These are phyloP conservation scores for Rhyacophila brunnea DNA, from an alignment of 1,140 invertebrate genomes.

Conservation along the genomic window DNA sequence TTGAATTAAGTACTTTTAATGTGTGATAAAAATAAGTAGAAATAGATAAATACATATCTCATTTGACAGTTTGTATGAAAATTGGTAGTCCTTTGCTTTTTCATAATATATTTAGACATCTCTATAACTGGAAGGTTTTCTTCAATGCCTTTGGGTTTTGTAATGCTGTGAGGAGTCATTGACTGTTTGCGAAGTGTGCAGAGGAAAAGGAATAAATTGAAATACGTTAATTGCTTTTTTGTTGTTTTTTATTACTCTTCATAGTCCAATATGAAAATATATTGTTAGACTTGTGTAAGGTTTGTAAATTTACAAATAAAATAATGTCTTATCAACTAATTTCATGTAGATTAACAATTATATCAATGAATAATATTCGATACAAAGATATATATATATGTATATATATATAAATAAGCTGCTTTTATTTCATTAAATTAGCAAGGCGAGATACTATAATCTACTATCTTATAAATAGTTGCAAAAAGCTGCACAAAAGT, in stretches of 20 bases:
- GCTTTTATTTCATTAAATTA: slow-evolving; percentile 5
- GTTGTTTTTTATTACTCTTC: background rate
- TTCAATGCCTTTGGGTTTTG: too few relatives aligned
- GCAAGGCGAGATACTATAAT: slow-evolving; percentile 13
- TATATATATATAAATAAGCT: slow-evolving; percentile 6
- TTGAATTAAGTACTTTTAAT: too few relatives aligned
- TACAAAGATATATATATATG: background rate
- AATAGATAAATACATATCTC: too few relatives aligned
- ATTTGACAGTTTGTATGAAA: too few relatives aligned
- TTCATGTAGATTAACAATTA: slow-evolving; percentile 4
- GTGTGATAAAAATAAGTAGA: too few relatives aligned
- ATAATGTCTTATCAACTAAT: slow-evolving; percentile 23
- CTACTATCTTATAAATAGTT: slow-evolving; percentile 10
- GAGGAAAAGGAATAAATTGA: too few relatives aligned
- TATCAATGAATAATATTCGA: background rate
- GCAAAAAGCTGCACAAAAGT: background rate
- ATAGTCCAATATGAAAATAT: slow-evolving; percentile 10
- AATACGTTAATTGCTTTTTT: background rate
- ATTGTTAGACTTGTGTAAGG: slow-evolving; percentile 11
- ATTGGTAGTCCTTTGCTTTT: too few relatives aligned
- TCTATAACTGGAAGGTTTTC: too few relatives aligned
- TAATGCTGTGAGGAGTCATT: too few relatives aligned
- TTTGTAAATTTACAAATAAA: slow-evolving; percentile 26
- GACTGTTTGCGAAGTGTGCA: too few relatives aligned
- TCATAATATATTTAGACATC: too few relatives aligned